A percentile compares a stretch with the other conserved stretches of the same genome.
These are phyloP conservation scores for Rhynchophorus ferrugineus DNA, from an alignment of 1,140 invertebrate genomes.

Conservation along the genomic window DNA sequence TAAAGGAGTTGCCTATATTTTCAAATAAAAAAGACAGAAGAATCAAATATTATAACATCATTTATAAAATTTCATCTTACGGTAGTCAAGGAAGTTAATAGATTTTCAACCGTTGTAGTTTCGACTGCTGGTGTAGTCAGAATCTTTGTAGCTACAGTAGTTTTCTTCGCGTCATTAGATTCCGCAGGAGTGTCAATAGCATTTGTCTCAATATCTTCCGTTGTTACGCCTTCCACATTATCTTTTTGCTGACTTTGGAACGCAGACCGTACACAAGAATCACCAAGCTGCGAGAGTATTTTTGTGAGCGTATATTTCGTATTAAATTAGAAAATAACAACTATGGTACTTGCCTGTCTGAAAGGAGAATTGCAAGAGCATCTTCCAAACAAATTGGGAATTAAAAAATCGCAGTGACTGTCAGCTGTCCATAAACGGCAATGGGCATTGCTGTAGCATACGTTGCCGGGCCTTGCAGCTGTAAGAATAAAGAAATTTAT, in stretches of 20 bases:
- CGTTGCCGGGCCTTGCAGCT: slow-evolving; percentile 79
- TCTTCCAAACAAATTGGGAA: slow-evolving; percentile 79
- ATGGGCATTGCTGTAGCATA: slow-evolving; percentile 85
- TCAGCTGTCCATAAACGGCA: slow-evolving; percentile 74
- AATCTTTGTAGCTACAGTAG: background rate
- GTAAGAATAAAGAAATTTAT: slow-evolving; percentile 38
- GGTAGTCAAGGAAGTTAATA: no score
- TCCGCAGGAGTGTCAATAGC: slow-evolving; percentile 1
- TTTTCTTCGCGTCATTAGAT: slow-evolving; percentile 3
- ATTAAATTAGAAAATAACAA: background rate
- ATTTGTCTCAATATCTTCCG: slow-evolving; percentile 14
- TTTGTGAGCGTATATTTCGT: background rate
- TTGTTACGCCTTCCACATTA: slow-evolving; percentile 18
- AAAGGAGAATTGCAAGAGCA: slow-evolving; percentile 71
- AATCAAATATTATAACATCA: background rate
- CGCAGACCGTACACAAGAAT: slow-evolving; percentile 49
- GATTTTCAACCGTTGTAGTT: no score
- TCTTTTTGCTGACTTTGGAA: slow-evolving; percentile 37
- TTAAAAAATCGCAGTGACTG: slow-evolving; percentile 80
- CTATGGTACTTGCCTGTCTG: slow-evolving; percentile 48
- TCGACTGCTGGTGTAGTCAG: background rate
- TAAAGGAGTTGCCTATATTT: background rate
- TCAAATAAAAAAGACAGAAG: background rate
- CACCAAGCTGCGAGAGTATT: slow-evolving; percentile 38
- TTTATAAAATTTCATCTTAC: no score